Evolutionary conservation across 2,113 vertebrate species (phyloP), one percentile per base, ranked within the genome.

Genomic region (Hyaena hyaena): DNA sequence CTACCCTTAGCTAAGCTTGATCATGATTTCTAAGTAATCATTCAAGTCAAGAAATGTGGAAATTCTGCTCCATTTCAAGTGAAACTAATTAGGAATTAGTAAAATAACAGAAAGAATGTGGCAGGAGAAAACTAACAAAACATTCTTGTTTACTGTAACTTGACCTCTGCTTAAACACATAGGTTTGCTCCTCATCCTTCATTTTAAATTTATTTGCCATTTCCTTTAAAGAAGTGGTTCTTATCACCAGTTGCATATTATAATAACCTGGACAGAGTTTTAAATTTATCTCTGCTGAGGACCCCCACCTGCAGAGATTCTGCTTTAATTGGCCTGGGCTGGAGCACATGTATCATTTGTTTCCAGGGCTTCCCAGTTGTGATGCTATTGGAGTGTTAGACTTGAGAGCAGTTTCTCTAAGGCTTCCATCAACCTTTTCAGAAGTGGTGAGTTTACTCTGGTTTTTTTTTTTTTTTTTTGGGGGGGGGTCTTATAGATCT

Each of bases 31-130:
- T 58, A 58, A 71, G 12, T 76, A 88, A 81, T 31, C 63, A 2
- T 74, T 97, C 17, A 77, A 31, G 48, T 90, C 17, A 93, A 66
- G 14, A 91, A 28, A 1, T 81, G 39, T 87, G 90, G 84, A 93
- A 93, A 95, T 89, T 95, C 3, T 90, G 26, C 5, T 83, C 10
- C 10, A 65, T 86, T 94, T 12, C 7, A 90, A 88, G 84, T 93
- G n/a, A 93, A 76, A 76, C 7, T 65, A 77, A 76, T 61, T 45
- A 93, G 14, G n/a, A 61, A 39, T 90, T 94, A 87, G 66, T 87
- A 96, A 96, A 96, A 76, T 65, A 91, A 85, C 53, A 16, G 19
- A 63, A 96, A 90, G 5, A 76, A 61, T 10, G 87, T 45, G 24
- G 10, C 63, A 81, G 19, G 50, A 24, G 39, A 66, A 96, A 95